These are phyloP conservation scores for Coracias cyanogaster DNA, from an alignment of 2,797 vertebrate genomes.

Conservation along the genomic window DNA sequence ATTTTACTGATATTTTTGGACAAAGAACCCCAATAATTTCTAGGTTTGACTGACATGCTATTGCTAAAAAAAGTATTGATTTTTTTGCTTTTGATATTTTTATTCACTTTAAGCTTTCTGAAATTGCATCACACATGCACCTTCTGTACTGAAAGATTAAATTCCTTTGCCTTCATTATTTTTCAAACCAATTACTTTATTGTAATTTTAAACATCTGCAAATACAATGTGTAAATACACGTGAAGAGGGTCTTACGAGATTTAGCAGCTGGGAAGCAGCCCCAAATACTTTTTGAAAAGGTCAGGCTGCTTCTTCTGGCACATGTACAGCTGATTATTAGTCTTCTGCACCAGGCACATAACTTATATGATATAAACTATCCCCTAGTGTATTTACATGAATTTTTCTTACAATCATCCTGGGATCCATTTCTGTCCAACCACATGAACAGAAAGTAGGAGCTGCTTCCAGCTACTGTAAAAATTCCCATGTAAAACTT, in stretches of 20 bases:
- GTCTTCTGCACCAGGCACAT: not conserved
- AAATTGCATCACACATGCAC: not conserved
- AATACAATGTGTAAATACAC: not conserved
- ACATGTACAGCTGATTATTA: not conserved
- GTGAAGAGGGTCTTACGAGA: not conserved
- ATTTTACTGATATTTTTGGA: not conserved
- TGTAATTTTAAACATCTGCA: not conserved
- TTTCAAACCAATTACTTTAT: not conserved
- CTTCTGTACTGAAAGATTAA: not conserved
- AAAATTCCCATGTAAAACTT: not conserved
- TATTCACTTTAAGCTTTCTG: not conserved
- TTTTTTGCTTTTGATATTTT: not conserved
- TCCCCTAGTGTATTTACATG: not conserved
- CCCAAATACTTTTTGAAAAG: conserved; percentile 4
- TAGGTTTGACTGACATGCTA: not conserved
- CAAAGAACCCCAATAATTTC: not conserved
- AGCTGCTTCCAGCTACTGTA: not conserved
- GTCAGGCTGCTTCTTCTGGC: not conserved
- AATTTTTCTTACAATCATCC: not conserved
- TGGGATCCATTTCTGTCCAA: not conserved
- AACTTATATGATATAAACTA: not conserved
- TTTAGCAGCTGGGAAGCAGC: not conserved
- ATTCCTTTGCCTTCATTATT: not conserved
- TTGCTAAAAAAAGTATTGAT: not conserved
- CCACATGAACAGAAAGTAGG: not conserved